Evolutionary conservation across 30 jellyfish, hydroid and myxozoan species (phyloP).

Genomic region (Hydra vulgaris): DNA sequence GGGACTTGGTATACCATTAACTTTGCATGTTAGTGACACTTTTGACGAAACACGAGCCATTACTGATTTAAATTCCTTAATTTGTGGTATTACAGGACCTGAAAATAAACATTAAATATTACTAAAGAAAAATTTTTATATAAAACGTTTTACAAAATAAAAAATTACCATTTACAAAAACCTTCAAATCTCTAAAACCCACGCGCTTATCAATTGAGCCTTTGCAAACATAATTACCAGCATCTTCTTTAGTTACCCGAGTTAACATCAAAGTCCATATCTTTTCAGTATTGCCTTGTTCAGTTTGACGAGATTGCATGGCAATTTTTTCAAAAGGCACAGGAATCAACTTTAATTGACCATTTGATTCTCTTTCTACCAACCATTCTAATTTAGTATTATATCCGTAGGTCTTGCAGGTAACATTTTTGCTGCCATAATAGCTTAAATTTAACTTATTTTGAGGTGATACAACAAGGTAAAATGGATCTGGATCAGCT

Average conservation of each 20-base stretch:
- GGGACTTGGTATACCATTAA: slow-evolving; percentile 30
- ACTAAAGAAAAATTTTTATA: too few relatives aligned
- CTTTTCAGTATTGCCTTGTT: slow-evolving; percentile 4
- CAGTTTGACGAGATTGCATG: neutral
- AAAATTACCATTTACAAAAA: slow-evolving; percentile 15
- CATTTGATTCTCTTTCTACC: neutral
- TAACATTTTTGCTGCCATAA: slow-evolving; percentile 9
- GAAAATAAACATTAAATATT: too few relatives aligned
- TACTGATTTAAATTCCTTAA: slow-evolving; percentile 8
- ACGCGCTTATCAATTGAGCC: slow-evolving; percentile 2
- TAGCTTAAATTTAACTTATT: slow-evolving; percentile 1
- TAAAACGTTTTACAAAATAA: neutral
- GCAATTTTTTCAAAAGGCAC: slow-evolving; percentile 22
- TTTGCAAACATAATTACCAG: slow-evolving; percentile 23
- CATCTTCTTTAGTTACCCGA: slow-evolving; percentile 7
- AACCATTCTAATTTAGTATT: slow-evolving; percentile 23
- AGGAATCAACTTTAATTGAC: slow-evolving; percentile 3
- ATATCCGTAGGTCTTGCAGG: slow-evolving; percentile 23
- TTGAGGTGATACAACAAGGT: slow-evolving; percentile 3
- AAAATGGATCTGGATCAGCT: neutral
- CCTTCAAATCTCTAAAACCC: slow-evolving; percentile 17
- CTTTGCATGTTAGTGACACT: slow-evolving; percentile 2
- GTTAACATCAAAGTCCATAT: slow-evolving; percentile 19
- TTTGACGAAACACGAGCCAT: neutral
- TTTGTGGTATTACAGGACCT: slow-evolving; percentile 23